Evolutionary conservation across 2,888 invertebrate species (phyloP).

Genomic region (Balanococcus diminutus): DNA sequence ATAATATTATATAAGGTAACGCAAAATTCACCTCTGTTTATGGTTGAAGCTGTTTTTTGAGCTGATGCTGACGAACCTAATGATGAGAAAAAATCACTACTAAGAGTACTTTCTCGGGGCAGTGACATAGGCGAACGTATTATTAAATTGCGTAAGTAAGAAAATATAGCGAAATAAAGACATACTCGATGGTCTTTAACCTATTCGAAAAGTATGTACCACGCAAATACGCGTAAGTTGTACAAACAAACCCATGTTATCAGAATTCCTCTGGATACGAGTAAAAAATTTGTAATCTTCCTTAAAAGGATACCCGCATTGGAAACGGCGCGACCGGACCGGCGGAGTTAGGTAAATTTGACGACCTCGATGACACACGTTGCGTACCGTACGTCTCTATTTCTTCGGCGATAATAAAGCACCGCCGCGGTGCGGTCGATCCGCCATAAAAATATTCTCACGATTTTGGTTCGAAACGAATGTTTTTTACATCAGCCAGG

Average conservation of each 20-base stretch:
- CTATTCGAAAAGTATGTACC: neutral
- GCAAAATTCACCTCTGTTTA: neutral
- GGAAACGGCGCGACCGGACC: neutral
- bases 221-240: neutral
- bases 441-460: conserved; percentile 13
- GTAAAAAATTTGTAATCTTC: conserved; percentile 22
- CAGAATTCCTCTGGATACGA: neutral
- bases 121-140: no score
- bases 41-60: no score
- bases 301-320: conserved; percentile 30
- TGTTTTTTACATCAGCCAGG: conserved; percentile 28
- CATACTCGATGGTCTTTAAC: conserved; percentile 1
- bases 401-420: neutral
- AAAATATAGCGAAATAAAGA: neutral
- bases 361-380: conserved; percentile 13
- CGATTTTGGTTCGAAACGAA: neutral
- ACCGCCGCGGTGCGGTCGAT: no score
- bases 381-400: neutral
- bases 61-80: no score
- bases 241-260: neutral
- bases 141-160: no score
- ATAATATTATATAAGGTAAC: conserved; percentile 32
- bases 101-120: no score
- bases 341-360: neutral
- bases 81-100: no score